These are phyloP conservation scores for Columbina picui DNA, from an alignment of 2,113 vertebrate genomes.

Conservation along the genomic window DNA sequence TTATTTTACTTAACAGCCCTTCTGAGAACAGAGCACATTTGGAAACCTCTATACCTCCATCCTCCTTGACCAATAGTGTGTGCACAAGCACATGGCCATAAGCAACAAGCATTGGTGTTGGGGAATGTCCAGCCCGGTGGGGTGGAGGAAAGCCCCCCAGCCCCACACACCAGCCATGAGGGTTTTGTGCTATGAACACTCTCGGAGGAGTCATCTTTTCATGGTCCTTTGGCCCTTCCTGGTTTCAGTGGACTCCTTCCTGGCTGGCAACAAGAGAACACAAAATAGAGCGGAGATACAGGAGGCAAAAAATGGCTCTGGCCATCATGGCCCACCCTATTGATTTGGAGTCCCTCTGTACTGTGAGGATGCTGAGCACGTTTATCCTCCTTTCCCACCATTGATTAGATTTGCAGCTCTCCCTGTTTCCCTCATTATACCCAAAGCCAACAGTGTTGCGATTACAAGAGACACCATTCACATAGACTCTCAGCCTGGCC, in stretches of 20 bases:
- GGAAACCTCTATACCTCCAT: not conserved
- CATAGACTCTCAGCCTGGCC: not conserved
- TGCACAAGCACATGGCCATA: rapidly evolving
- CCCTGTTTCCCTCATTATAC: not conserved
- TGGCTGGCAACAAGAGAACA: rapidly evolving
- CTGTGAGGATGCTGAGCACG: rapidly evolving
- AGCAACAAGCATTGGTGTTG: not conserved
- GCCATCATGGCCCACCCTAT: not conserved
- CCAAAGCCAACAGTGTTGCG: not conserved
- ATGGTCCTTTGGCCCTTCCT: not conserved
- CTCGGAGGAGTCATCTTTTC: not conserved
- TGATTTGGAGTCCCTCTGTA: not conserved
- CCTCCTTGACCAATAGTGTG: not conserved
- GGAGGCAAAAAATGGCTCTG: not conserved
- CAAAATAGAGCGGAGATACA: rapidly evolving
- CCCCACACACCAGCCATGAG: rapidly evolving
- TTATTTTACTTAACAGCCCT: not conserved
- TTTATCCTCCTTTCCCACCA: not conserved
- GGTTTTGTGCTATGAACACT: rapidly evolving
- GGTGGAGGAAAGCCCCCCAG: not conserved
- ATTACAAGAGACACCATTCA: not conserved
- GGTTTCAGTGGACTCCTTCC: not conserved
- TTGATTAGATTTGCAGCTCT: conserved; percentile 21
- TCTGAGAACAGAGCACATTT: not conserved
- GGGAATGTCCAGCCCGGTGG: not conserved